Percentiles rank a stretch among this genome's conserved stretches.
phyloP scores from a whole-genome alignment of 2,797 vertebrate genomes.

The Sorex maritimensis region DNA sequence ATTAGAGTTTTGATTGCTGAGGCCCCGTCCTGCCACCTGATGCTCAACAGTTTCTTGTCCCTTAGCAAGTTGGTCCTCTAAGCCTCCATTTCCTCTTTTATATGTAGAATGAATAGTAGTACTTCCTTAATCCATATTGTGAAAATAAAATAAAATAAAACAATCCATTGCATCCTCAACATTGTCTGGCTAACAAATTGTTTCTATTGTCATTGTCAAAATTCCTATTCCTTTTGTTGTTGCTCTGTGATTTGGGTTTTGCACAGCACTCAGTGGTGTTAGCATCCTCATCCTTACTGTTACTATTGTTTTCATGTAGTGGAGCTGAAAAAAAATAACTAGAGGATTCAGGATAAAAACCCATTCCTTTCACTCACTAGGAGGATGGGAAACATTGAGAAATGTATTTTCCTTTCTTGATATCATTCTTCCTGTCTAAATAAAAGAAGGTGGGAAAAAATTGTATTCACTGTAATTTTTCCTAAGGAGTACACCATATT shows the following conservation, averaged over 20 bases:
- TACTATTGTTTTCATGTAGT: background rate
- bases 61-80: no score
- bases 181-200: background rate
- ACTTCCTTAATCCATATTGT: background rate
- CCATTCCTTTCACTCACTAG: background rate
- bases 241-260: background rate
- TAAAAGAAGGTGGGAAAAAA: background rate
- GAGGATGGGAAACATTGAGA: background rate
- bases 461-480: conserved; percentile 31
- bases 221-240: background rate
- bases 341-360: background rate
- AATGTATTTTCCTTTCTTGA: background rate
- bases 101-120: background rate
- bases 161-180: background rate
- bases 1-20: background rate
- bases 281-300: background rate
- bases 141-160: conserved; percentile 1
- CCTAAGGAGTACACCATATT: conserved; percentile 18
- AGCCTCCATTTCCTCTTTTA: background rate
- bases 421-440: conserved; percentile 23
- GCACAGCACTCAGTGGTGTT: no score
- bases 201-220: background rate
- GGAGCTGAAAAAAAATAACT: background rate
- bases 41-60: background rate
- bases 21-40: background rate